Evolutionary conservation across 2,797 vertebrate species (phyloP).

Genomic region (Platyrinchus mystaceus): DNA sequence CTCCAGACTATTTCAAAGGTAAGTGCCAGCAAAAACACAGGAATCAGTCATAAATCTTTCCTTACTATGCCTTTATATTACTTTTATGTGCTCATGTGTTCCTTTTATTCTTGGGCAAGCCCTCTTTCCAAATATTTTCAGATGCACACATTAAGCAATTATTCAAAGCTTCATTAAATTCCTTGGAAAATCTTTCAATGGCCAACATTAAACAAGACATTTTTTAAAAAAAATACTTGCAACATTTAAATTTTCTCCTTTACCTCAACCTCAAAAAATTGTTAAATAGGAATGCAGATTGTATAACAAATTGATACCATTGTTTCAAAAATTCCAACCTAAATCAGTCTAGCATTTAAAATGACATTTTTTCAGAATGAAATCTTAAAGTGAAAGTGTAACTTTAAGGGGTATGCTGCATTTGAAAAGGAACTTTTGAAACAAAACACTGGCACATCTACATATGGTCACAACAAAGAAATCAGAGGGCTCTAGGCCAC

Average conservation of each 20-base stretch:
- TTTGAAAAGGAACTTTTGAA: background rate
- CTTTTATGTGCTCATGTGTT: background rate
- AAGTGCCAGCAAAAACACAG: constrained; percentile 1
- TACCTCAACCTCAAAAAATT: background rate
- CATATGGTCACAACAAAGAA: background rate
- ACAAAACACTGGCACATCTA: background rate
- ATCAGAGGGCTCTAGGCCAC: background rate
- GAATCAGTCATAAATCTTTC: constrained; percentile 20
- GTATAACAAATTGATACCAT: background rate
- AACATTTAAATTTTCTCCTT: background rate
- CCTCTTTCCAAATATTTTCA: background rate
- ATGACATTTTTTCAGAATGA: background rate
- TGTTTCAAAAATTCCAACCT: background rate
- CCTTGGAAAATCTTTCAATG: background rate
- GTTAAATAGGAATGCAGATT: background rate
- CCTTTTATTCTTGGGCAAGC: background rate
- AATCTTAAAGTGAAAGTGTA: background rate
- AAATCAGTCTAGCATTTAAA: background rate
- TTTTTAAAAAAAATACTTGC: background rate
- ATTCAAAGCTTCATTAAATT: background rate
- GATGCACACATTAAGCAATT: background rate
- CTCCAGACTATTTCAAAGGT: constrained; percentile 25
- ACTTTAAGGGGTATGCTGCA: background rate
- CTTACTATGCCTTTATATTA: background rate
- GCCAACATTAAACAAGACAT: background rate